phyloP scores from a whole-genome alignment of 2,113 vertebrate genomes.

The Fukomys damarensis region DNA sequence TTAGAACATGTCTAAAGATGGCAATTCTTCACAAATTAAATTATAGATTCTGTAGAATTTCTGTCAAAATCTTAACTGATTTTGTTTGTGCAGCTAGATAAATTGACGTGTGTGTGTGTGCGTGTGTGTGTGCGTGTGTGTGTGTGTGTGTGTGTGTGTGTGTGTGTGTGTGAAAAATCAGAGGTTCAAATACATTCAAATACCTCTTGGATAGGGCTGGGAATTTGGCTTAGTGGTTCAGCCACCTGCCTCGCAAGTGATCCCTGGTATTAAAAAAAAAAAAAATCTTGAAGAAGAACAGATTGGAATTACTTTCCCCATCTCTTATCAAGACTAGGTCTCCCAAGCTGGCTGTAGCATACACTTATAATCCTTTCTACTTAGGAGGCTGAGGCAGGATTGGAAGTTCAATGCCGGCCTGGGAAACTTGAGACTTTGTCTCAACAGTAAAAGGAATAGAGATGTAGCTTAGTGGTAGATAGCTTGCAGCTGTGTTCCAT shows the following conservation, averaged over 20 bases:
- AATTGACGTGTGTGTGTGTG: neutral
- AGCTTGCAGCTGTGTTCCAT: neutral
- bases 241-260: too few species aligned
- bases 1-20: neutral
- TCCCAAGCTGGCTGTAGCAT: neutral
- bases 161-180: neutral
- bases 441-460: neutral
- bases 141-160: slow-evolving; percentile 1
- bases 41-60: neutral
- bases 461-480: neutral
- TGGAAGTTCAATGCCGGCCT: neutral
- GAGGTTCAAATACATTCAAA: neutral
- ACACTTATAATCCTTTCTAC: neutral
- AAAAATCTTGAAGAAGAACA: neutral
- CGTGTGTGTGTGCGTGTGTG: too few species aligned
- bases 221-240: too few species aligned
- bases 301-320: neutral
- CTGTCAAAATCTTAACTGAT: neutral
- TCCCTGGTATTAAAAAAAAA: too few species aligned
- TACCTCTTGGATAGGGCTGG: too few species aligned
- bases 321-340: neutral
- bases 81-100: neutral
- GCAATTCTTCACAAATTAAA: neutral
- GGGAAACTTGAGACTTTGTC: neutral
- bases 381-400: neutral